These are phyloP conservation scores for Thamnophis elegans DNA, from an alignment of 2,797 vertebrate genomes.

Conservation along the genomic window DNA sequence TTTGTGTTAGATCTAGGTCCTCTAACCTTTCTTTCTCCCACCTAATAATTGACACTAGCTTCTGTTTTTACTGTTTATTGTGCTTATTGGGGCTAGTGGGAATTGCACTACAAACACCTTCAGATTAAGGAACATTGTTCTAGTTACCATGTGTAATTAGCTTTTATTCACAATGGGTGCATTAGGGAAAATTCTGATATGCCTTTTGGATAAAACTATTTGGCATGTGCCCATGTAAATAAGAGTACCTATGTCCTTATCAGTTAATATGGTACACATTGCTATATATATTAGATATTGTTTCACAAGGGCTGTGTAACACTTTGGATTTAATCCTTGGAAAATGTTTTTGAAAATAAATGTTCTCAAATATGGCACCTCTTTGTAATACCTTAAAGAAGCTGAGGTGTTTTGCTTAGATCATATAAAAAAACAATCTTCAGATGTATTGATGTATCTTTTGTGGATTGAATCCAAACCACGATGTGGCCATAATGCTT, in stretches of 20 bases:
- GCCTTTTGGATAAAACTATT: not conserved
- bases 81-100: not conserved
- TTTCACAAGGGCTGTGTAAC: not conserved
- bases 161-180: not conserved
- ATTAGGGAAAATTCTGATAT: not conserved
- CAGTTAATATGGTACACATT: not conserved
- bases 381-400: not conserved
- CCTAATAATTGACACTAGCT: not conserved
- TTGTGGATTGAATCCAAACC: not conserved
- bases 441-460: not conserved
- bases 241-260: not conserved
- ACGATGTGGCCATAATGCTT: not conserved
- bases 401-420: not conserved
- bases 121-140: not conserved
- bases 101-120: not conserved
- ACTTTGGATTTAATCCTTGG: not conserved
- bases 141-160: not conserved
- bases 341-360: not conserved
- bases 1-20: not conserved
- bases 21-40: not conserved
- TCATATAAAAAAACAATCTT: not conserved
- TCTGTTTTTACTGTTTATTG: not conserved
- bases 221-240: not conserved
- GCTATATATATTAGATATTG: not conserved
- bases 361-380: not conserved